Conservation (phyloP, 2,113 vertebrate genomes). For the Chaenogobius annularis region DNA sequence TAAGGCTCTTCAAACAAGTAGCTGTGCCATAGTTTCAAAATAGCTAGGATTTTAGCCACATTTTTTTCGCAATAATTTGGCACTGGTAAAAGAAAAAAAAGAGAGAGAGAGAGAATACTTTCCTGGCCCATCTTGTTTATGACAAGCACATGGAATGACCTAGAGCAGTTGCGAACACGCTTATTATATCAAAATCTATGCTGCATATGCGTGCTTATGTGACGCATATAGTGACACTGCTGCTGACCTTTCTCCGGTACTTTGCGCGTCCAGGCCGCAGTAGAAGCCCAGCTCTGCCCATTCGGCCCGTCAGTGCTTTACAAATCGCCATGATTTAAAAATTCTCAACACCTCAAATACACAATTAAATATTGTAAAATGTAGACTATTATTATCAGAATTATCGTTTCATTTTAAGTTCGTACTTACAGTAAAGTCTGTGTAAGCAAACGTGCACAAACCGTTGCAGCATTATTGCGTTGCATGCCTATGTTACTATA, state of each 20-base stretch:
- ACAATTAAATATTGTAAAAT: slow-evolving; percentile 1
- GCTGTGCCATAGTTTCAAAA: slow-evolving; percentile 51
- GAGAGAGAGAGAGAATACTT: not conserved
- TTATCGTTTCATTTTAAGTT: not conserved
- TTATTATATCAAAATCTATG: not conserved
- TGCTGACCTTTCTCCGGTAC: slow-evolving; percentile 81
- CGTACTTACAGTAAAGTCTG: no score
- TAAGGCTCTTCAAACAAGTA: slow-evolving; percentile 79
- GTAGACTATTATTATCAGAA: slow-evolving; percentile 1
- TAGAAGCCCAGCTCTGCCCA: slow-evolving; percentile 81
- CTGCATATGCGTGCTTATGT: slow-evolving; percentile 42
- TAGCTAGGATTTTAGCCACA: slow-evolving; percentile 66
- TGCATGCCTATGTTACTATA: no score
- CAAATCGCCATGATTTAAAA: slow-evolving; percentile 85
- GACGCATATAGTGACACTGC: slow-evolving; percentile 46
- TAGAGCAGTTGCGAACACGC: not conserved
- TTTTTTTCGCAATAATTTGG: not conserved
- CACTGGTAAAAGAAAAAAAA: not conserved
- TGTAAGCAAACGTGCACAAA: no score
- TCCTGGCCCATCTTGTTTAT: not conserved
- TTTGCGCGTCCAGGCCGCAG: slow-evolving; percentile 72
- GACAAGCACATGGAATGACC: not conserved
- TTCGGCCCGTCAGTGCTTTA: slow-evolving; percentile 76
- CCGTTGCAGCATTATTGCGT: no score
- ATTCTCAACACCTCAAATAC: slow-evolving; percentile 23